Evolutionary conservation across 2,888 invertebrate genomes (phyloP).

Genomic region (Hetaerina titia): DNA sequence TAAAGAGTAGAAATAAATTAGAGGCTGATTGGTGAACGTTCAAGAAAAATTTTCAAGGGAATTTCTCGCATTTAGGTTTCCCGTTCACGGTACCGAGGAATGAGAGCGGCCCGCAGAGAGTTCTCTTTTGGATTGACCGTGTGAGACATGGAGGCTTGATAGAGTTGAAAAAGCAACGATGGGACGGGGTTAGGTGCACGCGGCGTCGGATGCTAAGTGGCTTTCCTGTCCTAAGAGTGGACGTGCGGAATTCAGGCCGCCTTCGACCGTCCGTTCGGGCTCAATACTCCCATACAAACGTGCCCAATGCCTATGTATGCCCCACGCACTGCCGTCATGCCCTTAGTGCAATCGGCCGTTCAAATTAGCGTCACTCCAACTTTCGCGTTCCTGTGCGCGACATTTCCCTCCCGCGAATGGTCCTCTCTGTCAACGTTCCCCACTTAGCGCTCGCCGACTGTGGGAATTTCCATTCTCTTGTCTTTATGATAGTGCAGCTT

Average conservation of each 20-base stretch:
- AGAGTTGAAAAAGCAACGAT: slow-evolving; percentile 45
- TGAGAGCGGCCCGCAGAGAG: slow-evolving; percentile 29
- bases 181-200: neutral
- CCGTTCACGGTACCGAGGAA: slow-evolving; percentile 23
- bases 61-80: slow-evolving; percentile 46
- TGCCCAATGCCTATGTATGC: neutral
- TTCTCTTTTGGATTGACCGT: slow-evolving; percentile 28
- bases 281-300: neutral
- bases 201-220: slow-evolving; percentile 39
- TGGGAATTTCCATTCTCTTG: neutral
- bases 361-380: slow-evolving; percentile 23
- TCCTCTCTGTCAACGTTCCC: neutral
- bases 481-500: too few relatives aligned
- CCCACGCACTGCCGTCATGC: neutral
- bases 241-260: slow-evolving; percentile 44
- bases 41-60: neutral
- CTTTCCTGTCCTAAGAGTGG: neutral
- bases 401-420: neutral
- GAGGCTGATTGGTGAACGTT: slow-evolving; percentile 16
- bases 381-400: neutral
- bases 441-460: neutral
- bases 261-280: neutral
- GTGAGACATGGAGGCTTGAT: slow-evolving; percentile 23
- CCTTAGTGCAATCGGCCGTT: neutral
- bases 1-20: neutral